Evolutionary conservation across 1,140 invertebrate genomes (phyloP).

Genomic region (Bradynema listronoti): DNA sequence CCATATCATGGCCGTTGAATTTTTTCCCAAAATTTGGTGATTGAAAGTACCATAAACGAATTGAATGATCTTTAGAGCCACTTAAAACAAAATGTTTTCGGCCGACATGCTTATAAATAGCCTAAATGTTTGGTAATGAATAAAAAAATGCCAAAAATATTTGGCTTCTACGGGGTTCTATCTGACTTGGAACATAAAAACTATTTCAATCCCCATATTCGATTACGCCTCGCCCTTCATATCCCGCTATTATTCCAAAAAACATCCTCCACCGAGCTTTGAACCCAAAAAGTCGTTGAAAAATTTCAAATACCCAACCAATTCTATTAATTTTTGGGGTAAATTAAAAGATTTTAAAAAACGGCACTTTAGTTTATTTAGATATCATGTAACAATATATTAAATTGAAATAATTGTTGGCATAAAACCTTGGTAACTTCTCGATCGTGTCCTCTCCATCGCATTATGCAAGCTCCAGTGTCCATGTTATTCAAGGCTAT

Average conservation of each 20-base stretch:
- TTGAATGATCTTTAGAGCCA: constrained; percentile 32
- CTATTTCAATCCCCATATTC: background rate
- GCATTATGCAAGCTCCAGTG: constrained; percentile 33
- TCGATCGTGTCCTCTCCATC: constrained; percentile 32
- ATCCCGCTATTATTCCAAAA: background rate
- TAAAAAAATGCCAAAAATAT: background rate
- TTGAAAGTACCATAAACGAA: constrained; percentile 28
- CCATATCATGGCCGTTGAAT: constrained; percentile 28
- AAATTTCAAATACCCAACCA: too few relatives aligned
- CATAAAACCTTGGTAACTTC: constrained; percentile 35
- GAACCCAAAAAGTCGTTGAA: too few relatives aligned
- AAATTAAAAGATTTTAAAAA: constrained; percentile 10
- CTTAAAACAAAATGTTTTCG: constrained; percentile 44
- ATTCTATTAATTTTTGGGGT: background rate
- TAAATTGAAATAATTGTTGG: background rate
- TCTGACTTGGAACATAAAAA: background rate
- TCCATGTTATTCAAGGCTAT: constrained; percentile 39
- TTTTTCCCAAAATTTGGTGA: constrained; percentile 16
- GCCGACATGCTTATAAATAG: constrained; percentile 37
- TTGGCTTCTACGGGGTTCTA: background rate
- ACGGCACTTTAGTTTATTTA: constrained; percentile 10
- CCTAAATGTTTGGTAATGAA: constrained; percentile 16
- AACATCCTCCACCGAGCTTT: too few relatives aligned
- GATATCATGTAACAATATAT: too few relatives aligned
- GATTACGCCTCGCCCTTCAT: background rate